A percentile compares a stretch with the other conserved stretches of the same genome.
Conservation (phyloP, 92 coral and sea anemone genomes). For the Zoanthus sansibaricus region DNA sequence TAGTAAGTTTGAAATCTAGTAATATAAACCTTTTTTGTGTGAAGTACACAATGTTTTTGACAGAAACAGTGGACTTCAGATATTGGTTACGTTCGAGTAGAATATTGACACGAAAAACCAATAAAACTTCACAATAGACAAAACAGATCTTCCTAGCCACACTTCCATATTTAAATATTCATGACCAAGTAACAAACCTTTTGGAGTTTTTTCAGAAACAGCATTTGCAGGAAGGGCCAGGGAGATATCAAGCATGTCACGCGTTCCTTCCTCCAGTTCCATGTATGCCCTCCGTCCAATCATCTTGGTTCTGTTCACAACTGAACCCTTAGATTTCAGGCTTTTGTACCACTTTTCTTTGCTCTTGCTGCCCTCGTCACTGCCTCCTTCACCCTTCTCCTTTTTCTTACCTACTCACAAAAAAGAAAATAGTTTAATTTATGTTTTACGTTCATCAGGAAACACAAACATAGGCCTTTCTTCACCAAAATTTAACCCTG, state of each 20-base stretch:
- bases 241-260: conserved; percentile 63
- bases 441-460: too few relatives aligned
- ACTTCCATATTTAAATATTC: not conserved
- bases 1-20: too few relatives aligned
- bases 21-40: too few relatives aligned
- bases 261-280: conserved; percentile 61
- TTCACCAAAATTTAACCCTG: too few relatives aligned
- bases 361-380: conserved; percentile 17
- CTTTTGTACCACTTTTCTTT: conserved; percentile 37
- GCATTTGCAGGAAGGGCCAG: conserved; percentile 68
- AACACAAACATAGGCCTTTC: too few relatives aligned
- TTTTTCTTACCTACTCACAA: conserved; percentile 20
- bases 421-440: not conserved
- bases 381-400: conserved; percentile 10
- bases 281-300: conserved; percentile 67
- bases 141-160: not conserved
- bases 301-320: conserved; percentile 52
- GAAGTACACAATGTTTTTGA: too few relatives aligned
- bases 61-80: too few relatives aligned
- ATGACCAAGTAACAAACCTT: conserved; percentile 68
- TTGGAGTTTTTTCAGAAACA: conserved; percentile 84
- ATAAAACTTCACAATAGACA: too few relatives aligned
- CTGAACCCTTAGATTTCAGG: conserved; percentile 20
- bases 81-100: too few relatives aligned
- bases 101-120: too few relatives aligned